Conservation (phyloP, 2,888 invertebrate genomes). For the Zhuqinia jingwanae region DNA sequence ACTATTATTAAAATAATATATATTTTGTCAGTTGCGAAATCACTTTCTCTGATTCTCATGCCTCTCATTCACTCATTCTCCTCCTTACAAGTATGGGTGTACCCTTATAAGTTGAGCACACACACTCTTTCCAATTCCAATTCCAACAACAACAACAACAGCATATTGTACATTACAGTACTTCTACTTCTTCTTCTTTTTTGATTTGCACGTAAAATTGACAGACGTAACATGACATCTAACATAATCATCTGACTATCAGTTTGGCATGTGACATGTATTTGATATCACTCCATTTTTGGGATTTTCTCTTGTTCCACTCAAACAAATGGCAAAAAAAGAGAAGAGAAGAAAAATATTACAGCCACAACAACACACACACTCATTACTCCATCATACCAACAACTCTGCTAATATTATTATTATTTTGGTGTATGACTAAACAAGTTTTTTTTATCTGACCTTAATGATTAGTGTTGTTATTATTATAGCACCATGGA, state of each 20-base stretch:
- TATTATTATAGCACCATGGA: neutral
- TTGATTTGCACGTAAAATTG: neutral
- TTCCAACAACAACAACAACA: too few relatives aligned
- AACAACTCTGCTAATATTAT: neutral
- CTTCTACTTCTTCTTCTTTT: neutral
- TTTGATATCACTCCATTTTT: constrained; percentile 29
- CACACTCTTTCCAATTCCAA: neutral
- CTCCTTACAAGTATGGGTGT: too few relatives aligned
- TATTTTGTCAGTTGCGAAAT: constrained; percentile 5
- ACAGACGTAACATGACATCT: constrained; percentile 43
- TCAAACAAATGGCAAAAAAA: too few relatives aligned
- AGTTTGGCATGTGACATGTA: constrained; percentile 34
- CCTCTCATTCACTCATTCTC: too few relatives aligned
- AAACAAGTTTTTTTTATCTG: constrained; percentile 34
- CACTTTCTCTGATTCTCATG: too few relatives aligned
- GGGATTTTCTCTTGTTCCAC: constrained; percentile 9
- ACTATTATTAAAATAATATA: too few relatives aligned
- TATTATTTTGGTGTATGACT: constrained; percentile 11
- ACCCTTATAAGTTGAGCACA: neutral
- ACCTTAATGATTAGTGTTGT: constrained; percentile 25
- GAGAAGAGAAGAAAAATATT: too few relatives aligned
- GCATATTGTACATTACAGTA: too few relatives aligned
- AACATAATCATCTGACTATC: constrained; percentile 49
- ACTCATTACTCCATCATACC: neutral
- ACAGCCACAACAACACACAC: neutral